These are phyloP conservation scores for Elysia crispata DNA, from an alignment of 2,888 invertebrate species.

Conservation along the genomic window DNA sequence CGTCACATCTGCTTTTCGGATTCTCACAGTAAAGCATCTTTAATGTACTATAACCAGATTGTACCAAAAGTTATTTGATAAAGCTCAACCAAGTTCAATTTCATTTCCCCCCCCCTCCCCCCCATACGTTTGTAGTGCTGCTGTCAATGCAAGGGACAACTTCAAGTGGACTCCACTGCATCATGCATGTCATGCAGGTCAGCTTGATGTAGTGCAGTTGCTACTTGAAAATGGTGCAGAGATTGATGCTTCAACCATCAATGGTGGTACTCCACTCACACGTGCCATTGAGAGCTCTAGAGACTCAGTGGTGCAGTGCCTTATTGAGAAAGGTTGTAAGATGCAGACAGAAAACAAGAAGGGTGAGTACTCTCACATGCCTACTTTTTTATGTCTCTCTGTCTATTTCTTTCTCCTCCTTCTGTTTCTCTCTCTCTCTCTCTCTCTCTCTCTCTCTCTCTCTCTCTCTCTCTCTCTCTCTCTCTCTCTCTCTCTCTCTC, in stretches of 20 bases:
- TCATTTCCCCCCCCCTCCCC: no score
- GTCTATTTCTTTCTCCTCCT: not conserved
- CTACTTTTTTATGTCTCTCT: not conserved
- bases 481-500: no score
- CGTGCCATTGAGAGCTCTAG: constrained; percentile 76
- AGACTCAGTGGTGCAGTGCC: constrained; percentile 72
- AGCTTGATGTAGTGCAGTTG: constrained; percentile 74
- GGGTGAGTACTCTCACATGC: constrained; percentile 60
- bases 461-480: no score
- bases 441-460: no score
- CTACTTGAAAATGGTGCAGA: constrained; percentile 75
- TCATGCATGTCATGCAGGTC: constrained; percentile 77
- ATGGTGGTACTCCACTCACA: constrained; percentile 77
- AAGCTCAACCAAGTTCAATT: no score
- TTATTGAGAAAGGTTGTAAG: constrained; percentile 75
- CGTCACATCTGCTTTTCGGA: no score
- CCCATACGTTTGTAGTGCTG: constrained; percentile 57
- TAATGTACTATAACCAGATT: no score
- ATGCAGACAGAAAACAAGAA: constrained; percentile 75
- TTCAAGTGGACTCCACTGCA: constrained; percentile 78
- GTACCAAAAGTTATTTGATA: no score
- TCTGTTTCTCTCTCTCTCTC: not conserved
- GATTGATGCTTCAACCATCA: constrained; percentile 74
- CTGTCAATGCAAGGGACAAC: constrained; percentile 76
- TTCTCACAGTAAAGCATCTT: no score